Base-by-base conservation (phyloP, 2,888 invertebrate genomes). In the Parnassius smintheus region DNA sequence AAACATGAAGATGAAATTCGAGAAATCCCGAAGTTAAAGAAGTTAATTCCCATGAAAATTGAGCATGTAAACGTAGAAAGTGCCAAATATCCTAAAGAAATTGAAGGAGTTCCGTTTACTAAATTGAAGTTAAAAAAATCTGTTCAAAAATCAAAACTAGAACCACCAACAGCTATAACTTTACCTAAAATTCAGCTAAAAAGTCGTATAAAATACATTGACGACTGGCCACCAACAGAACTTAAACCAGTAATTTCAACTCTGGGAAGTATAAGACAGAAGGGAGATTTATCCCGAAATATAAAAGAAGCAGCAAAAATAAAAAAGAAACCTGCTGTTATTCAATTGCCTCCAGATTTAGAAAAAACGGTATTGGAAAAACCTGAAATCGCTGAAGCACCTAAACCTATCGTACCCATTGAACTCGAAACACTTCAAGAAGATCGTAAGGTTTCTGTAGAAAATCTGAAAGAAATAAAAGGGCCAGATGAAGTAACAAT, bases 151-250 rank as follows among this genome's bases (percentile, higher is more conserved):
- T 90, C 92, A 10, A 93, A 93, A 70, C 85, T 86, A 71, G 91
- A 90, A 67, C 65, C 78, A 9, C 72, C 82, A 46, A 68, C 81
- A 9, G 74, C 84, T 2, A 58, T 62, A 12, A 78, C 82, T 60
- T 82, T 96, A 61, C 95, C 95, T 0, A 95, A 94, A 80, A 90
- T 95, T 59, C 92, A 94, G 75, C 83, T 96, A 0, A 95, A 95
- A 75, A 96, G 96, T 78, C 92, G 95, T 69, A 95, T 96, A n/a
- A 92, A 86, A 51, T 92, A 92, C 70, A 71, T 92, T 42, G 82
- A 89, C 53, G 94, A 94, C 61, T 95, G 94, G 89, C 94, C 95
- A 13, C 93, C 95, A 2, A 81, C 91, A 67, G 84, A 92, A 62
- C 74, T 93, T 9, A 84, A 89, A 68, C 93, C 94, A 0, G 76